These are phyloP conservation scores for Xiphorhynchus elegans DNA, from an alignment of 2,113 vertebrate species.

Conservation along the genomic window DNA sequence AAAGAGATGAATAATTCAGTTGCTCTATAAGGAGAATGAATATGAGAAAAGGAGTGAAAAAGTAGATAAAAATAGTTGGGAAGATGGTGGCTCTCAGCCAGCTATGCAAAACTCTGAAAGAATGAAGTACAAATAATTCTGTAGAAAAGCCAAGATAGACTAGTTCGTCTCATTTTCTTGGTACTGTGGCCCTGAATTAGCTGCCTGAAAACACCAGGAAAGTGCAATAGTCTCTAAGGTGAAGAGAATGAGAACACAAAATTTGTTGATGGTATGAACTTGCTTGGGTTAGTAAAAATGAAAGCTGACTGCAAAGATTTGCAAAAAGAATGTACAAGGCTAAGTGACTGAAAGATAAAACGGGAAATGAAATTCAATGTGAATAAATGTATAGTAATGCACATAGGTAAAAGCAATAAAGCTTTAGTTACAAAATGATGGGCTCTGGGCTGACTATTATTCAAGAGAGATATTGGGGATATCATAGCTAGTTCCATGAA, in stretches of 20 bases:
- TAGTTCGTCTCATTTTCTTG: not conserved
- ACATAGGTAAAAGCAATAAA: conserved; percentile 35
- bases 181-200: not conserved
- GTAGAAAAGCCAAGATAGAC: not conserved
- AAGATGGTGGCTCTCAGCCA: not conserved
- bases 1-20: conserved; percentile 29
- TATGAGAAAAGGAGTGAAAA: not conserved
- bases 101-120: not conserved
- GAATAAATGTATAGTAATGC: conserved; percentile 24
- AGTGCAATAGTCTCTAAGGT: not conserved
- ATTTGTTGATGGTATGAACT: not conserved
- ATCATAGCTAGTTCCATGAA: not conserved
- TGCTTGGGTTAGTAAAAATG: conserved; percentile 8
- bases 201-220: not conserved
- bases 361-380: conserved; percentile 8
- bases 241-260: not conserved
- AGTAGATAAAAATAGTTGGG: not conserved
- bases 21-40: not conserved
- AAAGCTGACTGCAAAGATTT: conserved; percentile 9
- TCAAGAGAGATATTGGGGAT: not conserved
- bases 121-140: conserved; percentile 5
- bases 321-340: not conserved
- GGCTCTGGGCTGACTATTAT: not conserved
- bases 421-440: not conserved
- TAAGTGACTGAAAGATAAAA: conserved; percentile 13